A percentile compares a stretch with the other conserved stretches of the same genome.
phyloP scores from a whole-genome alignment of 2,797 vertebrate species.

The Syngnathus rostellatus region DNA sequence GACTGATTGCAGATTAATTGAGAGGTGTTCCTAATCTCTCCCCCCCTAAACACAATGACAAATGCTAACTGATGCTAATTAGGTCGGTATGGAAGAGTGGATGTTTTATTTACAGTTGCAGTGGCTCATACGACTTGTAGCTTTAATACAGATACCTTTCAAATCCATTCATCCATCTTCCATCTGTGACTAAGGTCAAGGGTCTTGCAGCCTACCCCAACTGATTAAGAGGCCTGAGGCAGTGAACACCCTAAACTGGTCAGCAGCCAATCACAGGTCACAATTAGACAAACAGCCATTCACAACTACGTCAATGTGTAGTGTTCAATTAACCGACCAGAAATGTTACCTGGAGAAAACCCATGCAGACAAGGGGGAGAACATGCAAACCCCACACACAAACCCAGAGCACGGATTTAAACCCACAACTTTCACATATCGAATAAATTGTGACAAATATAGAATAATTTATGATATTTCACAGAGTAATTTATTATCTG shows the following conservation, averaged over 20 bases:
- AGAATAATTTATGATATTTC: background rate
- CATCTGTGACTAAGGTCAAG: no score
- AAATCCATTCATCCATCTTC: background rate
- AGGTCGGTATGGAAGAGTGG: constrained; percentile 51
- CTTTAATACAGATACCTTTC: constrained; percentile 25
- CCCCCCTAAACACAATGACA: constrained; percentile 71
- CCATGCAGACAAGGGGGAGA: no score
- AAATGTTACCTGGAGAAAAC: no score
- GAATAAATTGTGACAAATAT: background rate
- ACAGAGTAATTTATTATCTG: background rate
- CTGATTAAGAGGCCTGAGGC: no score
- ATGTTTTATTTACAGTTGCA: constrained; percentile 55
- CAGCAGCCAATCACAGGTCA: no score
- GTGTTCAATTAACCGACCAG: no score
- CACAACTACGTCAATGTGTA: no score
- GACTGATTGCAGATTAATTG: constrained; percentile 78
- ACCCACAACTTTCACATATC: constrained; percentile 12
- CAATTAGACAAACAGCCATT: no score
- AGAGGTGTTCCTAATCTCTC: constrained; percentile 76
- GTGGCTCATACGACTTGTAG: constrained; percentile 30
- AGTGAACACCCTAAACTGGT: no score
- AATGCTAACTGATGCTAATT: constrained; percentile 72
- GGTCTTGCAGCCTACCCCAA: no score
- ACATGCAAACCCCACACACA: no score
- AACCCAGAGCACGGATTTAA: no score